phyloP scores from a whole-genome alignment of 2,113 vertebrate genomes.

The Misgurnus anguillicaudatus region DNA sequence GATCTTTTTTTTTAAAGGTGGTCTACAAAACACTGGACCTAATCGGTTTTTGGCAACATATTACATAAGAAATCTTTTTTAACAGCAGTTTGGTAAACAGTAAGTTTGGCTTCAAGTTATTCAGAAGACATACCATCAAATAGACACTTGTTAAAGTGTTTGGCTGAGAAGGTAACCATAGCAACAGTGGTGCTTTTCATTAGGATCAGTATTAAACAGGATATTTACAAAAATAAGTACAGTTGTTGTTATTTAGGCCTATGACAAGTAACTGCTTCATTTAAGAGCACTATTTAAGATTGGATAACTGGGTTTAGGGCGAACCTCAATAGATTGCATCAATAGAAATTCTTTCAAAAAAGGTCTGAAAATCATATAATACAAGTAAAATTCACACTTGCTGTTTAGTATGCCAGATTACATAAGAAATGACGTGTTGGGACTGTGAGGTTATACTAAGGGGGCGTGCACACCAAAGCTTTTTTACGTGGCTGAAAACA shows the following conservation, averaged over 20 bases:
- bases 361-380: not conserved
- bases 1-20: too few relatives aligned
- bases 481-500: too few relatives aligned
- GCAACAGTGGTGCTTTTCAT: too few relatives aligned
- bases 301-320: not conserved
- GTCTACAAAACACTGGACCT: too few relatives aligned
- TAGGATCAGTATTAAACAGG: too few relatives aligned
- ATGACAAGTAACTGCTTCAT: not conserved
- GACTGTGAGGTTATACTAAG: conserved; percentile 21
- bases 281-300: not conserved
- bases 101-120: not conserved
- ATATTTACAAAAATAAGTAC: too few relatives aligned
- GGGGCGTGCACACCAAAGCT: too few relatives aligned
- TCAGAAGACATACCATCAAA: not conserved
- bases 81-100: not conserved
- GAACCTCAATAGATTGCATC: not conserved
- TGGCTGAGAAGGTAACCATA: too few relatives aligned
- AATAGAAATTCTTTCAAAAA: too few relatives aligned
- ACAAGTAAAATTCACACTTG: not conserved
- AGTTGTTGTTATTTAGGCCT: too few relatives aligned
- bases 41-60: not conserved
- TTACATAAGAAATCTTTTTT: not conserved
- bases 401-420: not conserved
- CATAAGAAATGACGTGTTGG: conserved; percentile 38
- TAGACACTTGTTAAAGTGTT: not conserved